Conservation (phyloP, 2,113 vertebrate genomes). For the Vimba vimba region DNA sequence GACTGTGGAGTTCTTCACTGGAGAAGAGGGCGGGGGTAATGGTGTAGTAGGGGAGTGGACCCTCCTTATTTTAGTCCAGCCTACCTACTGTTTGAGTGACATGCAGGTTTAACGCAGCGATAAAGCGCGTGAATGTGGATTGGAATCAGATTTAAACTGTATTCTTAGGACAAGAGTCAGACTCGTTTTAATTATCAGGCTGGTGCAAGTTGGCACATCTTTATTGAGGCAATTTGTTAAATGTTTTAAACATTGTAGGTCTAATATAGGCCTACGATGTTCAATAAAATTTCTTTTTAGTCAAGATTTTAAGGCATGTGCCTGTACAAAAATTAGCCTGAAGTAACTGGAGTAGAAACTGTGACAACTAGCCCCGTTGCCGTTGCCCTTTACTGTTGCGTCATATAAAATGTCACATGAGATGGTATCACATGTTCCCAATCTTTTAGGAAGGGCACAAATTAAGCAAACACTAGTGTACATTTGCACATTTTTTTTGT, state of each 20-base stretch:
- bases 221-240: not conserved
- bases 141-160: not conserved
- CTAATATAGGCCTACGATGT: not conserved
- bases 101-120: not conserved
- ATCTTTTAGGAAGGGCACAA: not conserved
- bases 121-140: not conserved
- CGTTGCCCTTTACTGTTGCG: not conserved
- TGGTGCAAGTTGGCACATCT: not conserved
- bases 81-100: constrained; percentile 65
- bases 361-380: not conserved
- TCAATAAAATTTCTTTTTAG: not conserved
- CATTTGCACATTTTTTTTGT: no score
- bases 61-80: constrained; percentile 54
- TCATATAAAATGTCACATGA: not conserved
- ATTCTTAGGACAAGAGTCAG: not conserved
- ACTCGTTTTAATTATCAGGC: not conserved
- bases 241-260: not conserved
- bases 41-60: constrained; percentile 73
- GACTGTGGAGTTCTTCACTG: constrained; percentile 71
- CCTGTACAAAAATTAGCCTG: not conserved
- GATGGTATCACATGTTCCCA: not conserved
- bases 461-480: no score
- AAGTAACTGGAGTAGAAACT: not conserved
- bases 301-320: not conserved
- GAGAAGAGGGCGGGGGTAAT: constrained; percentile 69